Conservation (phyloP, 2,797 vertebrate species). For the Tokudaia tokunoshimensis region DNA sequence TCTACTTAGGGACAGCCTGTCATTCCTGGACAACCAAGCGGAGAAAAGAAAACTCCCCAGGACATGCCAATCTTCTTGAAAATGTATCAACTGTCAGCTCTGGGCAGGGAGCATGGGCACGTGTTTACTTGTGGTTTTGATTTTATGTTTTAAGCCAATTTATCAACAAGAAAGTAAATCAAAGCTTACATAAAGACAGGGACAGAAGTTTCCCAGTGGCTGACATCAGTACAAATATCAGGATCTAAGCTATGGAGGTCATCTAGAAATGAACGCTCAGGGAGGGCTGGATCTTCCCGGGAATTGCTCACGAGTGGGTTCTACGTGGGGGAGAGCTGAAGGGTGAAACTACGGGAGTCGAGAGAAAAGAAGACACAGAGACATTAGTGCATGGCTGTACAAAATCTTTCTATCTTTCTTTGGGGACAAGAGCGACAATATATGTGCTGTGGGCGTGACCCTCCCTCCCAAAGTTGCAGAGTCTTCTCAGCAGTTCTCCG, state of each 20-base stretch:
- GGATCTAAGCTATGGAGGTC: constrained; percentile 24
- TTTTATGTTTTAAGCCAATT: constrained; percentile 52
- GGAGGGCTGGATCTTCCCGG: too few species aligned
- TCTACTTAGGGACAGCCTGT: not conserved
- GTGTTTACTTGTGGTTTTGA: constrained; percentile 13
- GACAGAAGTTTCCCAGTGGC: not conserved
- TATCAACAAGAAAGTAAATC: constrained; percentile 24
- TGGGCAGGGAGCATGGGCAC: not conserved
- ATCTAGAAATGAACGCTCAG: not conserved
- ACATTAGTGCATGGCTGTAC: too few species aligned
- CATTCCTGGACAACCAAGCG: not conserved
- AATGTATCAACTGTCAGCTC: constrained; percentile 16
- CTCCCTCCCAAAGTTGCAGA: too few species aligned
- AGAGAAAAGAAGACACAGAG: too few species aligned
- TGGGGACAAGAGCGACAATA: too few species aligned
- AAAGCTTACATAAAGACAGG: constrained; percentile 13
- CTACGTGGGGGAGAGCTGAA: too few species aligned
- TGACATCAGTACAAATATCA: constrained; percentile 12
- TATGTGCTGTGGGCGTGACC: too few species aligned
- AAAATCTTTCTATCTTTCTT: too few species aligned
- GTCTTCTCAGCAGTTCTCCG: too few species aligned
- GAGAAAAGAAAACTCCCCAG: constrained; percentile 5
- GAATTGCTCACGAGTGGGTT: too few species aligned
- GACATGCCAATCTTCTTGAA: not conserved
- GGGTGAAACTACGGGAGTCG: too few species aligned